These are phyloP conservation scores for Heloderma charlesbogerti DNA, from an alignment of 2,113 vertebrate species.

Conservation along the genomic window DNA sequence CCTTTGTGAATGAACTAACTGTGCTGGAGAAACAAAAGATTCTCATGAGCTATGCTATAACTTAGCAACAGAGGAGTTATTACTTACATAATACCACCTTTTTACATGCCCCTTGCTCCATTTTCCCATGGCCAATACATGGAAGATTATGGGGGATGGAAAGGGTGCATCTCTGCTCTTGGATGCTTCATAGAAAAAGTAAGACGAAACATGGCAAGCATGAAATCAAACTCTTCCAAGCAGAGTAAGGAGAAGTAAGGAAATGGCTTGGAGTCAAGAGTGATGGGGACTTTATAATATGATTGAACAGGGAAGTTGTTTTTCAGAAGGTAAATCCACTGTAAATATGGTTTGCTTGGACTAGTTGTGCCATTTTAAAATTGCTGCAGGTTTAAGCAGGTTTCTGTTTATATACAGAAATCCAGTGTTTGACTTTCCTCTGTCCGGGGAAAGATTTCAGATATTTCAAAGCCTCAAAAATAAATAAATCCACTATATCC, in stretches of 20 bases:
- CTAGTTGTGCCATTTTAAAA: slow-evolving; percentile 46
- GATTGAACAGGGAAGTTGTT: slow-evolving; percentile 60
- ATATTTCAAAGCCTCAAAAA: slow-evolving; percentile 27
- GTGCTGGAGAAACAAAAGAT: background rate
- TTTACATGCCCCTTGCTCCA: background rate
- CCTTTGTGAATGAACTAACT: slow-evolving; percentile 32
- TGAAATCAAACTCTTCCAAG: background rate
- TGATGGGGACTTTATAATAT: slow-evolving; percentile 16
- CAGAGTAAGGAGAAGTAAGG: background rate
- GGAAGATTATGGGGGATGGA: too few species aligned
- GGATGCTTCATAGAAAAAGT: slow-evolving; percentile 24
- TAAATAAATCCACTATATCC: background rate
- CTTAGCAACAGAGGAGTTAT: background rate
- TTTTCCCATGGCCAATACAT: background rate
- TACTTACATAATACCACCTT: background rate
- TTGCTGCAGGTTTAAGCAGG: slow-evolving; percentile 51
- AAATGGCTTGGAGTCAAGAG: background rate
- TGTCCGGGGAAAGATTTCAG: slow-evolving; percentile 9
- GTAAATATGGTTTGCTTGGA: slow-evolving; percentile 21
- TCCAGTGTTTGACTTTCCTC: slow-evolving; percentile 35
- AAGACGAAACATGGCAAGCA: background rate
- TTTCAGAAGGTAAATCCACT: slow-evolving; percentile 63
- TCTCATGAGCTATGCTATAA: slow-evolving; percentile 3
- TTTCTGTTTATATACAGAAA: slow-evolving; percentile 51
- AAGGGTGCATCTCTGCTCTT: background rate